Percentiles rank a stretch among this genome's conserved stretches.
Evolutionary conservation across 2,113 vertebrate genomes (phyloP).

Genomic region (Phalacrocorax carbo): DNA sequence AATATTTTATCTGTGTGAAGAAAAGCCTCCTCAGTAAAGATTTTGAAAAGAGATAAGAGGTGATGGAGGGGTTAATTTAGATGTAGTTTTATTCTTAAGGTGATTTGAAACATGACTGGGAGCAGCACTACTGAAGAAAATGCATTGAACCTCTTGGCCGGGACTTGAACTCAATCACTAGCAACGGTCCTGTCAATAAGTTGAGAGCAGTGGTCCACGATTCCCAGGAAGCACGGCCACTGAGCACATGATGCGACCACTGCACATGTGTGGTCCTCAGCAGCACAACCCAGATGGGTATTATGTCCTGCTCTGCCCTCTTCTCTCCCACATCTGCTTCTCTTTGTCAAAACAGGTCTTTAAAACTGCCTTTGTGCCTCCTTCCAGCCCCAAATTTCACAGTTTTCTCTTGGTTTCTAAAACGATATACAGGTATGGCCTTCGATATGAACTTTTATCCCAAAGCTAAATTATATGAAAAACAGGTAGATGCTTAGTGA

Average conservation of each 20-base stretch:
- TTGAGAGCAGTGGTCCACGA: not conserved
- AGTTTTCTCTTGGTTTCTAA: not conserved
- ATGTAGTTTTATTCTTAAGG: not conserved
- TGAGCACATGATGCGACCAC: not conserved
- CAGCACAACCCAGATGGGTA: not conserved
- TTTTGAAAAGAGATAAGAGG: not conserved
- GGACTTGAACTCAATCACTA: not conserved
- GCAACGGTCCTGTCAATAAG: not conserved
- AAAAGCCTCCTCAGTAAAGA: not conserved
- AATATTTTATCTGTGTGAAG: not conserved
- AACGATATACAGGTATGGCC: not conserved
- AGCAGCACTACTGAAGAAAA: not conserved
- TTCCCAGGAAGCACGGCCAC: not conserved
- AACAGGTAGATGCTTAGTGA: not conserved
- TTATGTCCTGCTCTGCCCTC: not conserved
- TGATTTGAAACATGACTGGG: not conserved
- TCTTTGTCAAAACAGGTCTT: not conserved
- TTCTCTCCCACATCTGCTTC: not conserved
- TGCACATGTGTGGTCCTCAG: not conserved
- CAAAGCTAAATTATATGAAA: not conserved
- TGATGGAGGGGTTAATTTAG: not conserved
- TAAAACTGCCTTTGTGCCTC: not conserved
- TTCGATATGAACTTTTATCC: not conserved
- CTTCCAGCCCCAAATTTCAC: not conserved
- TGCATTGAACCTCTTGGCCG: not conserved